A percentile compares a stretch with the other conserved stretches of the same genome.
Conservation (phyloP, 2,888 invertebrate genomes). For the Prosopocoilus inquinatus region DNA sequence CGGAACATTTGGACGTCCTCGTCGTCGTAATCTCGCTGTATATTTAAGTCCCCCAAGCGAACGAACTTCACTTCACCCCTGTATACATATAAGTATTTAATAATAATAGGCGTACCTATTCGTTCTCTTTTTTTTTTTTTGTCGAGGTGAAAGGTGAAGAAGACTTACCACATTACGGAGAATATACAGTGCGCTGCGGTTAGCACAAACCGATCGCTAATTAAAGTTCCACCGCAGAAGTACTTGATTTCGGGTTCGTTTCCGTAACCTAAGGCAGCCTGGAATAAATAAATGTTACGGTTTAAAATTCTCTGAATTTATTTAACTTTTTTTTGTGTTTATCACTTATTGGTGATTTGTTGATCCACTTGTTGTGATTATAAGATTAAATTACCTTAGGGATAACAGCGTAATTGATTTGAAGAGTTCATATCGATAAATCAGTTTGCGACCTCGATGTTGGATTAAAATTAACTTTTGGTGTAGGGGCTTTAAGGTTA, state of each 20-base stretch:
- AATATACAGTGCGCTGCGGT: conserved; percentile 63
- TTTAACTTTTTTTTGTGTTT: conserved; percentile 55
- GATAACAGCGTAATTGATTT: too few relatives aligned
- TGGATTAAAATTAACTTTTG: too few relatives aligned
- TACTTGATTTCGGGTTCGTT: neutral
- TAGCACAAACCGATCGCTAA: conserved; percentile 60
- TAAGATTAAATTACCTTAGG: too few relatives aligned
- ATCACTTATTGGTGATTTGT: conserved; percentile 49
- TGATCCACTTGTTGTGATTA: conserved; percentile 63
- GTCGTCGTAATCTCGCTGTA: neutral
- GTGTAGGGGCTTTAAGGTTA: too few relatives aligned
- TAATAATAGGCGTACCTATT: too few relatives aligned
- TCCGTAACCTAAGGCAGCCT: neutral
- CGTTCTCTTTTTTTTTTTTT: too few relatives aligned
- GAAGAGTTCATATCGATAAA: too few relatives aligned
- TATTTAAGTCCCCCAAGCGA: neutral
- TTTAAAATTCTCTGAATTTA: too few relatives aligned
- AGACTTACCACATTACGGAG: neutral
- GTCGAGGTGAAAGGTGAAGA: too few relatives aligned
- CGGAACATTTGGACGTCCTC: conserved; percentile 23
- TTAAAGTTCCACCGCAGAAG: conserved; percentile 63
- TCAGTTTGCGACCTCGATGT: too few relatives aligned
- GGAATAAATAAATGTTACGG: too few relatives aligned
- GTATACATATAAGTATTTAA: too few relatives aligned
- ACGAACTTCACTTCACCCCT: conserved; percentile 19